Conservation (phyloP, 2,888 invertebrate genomes). For the Elysia crispata region DNA sequence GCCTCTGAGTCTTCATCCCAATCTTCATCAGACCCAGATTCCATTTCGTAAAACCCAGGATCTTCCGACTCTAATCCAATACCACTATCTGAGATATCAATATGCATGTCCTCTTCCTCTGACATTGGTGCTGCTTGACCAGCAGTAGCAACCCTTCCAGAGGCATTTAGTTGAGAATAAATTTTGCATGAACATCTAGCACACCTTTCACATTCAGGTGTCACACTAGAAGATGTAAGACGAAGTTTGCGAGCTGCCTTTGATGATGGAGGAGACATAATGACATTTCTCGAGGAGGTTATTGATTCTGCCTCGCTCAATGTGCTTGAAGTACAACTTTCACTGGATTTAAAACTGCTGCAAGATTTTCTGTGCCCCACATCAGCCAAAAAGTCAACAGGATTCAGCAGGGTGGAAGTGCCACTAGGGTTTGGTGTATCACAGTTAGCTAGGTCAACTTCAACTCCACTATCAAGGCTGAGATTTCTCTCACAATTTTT, state of each 20-base stretch:
- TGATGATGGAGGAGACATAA: slow-evolving; percentile 33
- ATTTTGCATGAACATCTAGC: background rate
- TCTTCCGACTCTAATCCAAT: slow-evolving; percentile 51
- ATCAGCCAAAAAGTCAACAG: background rate
- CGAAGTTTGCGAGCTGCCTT: background rate
- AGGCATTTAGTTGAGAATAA: slow-evolving; percentile 7
- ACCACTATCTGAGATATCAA: slow-evolving; percentile 54
- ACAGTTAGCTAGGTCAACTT: slow-evolving; percentile 46
- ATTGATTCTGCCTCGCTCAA: background rate
- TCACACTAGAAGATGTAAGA: background rate
- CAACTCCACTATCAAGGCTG: slow-evolving; percentile 53
- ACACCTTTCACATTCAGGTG: no score
- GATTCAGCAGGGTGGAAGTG: background rate
- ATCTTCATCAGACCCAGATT: slow-evolving; percentile 43
- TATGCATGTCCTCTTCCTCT: background rate
- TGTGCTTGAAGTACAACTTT: slow-evolving; percentile 25
- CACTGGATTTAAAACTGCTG: slow-evolving; percentile 30
- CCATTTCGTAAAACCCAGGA: slow-evolving; percentile 52
- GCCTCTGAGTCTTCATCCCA: slow-evolving; percentile 35
- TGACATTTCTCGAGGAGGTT: slow-evolving; percentile 13
- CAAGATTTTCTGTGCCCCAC: background rate
- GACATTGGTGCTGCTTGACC: background rate
- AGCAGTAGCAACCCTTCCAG: background rate
- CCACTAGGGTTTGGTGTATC: slow-evolving; percentile 36
- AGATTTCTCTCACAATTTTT: slow-evolving; percentile 45